phyloP scores from a whole-genome alignment of 2,888 invertebrate species.

The Diploptera punctata region DNA sequence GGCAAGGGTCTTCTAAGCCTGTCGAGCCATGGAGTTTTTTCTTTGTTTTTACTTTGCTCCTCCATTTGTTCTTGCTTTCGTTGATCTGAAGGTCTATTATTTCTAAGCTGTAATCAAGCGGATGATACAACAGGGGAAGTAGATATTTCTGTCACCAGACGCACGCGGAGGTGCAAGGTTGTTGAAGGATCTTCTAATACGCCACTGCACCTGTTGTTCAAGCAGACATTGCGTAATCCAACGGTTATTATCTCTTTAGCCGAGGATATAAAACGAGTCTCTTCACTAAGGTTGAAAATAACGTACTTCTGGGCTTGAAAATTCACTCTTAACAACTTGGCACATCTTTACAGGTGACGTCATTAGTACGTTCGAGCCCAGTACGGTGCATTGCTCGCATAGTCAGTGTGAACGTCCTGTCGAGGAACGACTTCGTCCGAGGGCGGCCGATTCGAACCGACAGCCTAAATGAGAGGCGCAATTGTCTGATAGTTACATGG shows the following conservation, averaged over 20 bases:
- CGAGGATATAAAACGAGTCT: background rate
- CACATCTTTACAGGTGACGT: constrained; percentile 9
- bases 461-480: background rate
- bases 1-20: too few species aligned
- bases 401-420: constrained; percentile 9
- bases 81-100: too few species aligned
- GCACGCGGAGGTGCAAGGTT: too few species aligned
- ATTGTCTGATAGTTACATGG: background rate
- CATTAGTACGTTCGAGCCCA: background rate
- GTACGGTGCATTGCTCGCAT: constrained; percentile 12
- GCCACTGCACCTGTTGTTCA: background rate
- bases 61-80: too few species aligned
- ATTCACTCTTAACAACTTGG: constrained; percentile 7
- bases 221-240: constrained; percentile 19
- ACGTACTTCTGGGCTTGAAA: background rate
- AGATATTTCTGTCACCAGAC: too few species aligned
- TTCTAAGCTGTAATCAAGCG: too few species aligned
- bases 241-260: constrained; percentile 14
- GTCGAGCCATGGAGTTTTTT: too few species aligned
- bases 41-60: too few species aligned
- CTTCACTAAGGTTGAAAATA: constrained; percentile 5
- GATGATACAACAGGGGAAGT: too few species aligned
- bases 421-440: background rate
- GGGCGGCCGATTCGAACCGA: background rate
- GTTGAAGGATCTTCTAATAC: too few species aligned